Percentiles rank a stretch among this genome's conserved stretches.
Evolutionary conservation across 2,797 vertebrate genomes (phyloP).

Genomic region (Pangasius djambal): DNA sequence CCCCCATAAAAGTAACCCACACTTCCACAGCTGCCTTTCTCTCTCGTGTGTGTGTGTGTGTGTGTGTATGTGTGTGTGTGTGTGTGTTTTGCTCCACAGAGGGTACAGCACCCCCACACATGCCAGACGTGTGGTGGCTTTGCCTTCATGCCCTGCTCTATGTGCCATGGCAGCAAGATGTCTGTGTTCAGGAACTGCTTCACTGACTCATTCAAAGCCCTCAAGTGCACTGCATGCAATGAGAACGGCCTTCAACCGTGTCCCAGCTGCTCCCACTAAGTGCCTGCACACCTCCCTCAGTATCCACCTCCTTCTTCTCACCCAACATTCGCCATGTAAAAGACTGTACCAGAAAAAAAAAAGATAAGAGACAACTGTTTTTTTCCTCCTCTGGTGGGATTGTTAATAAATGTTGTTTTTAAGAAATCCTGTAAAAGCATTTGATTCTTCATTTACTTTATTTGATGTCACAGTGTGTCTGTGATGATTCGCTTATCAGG

Average conservation of each 20-base stretch:
- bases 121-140: constrained; percentile 93
- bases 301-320: constrained; percentile 23
- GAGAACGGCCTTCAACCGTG: constrained; percentile 96
- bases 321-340: constrained; percentile 49
- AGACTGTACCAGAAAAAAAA: constrained; percentile 55
- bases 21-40: background rate
- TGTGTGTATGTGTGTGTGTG: background rate
- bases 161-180: constrained; percentile 99
- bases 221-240: constrained; percentile 96
- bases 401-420: constrained; percentile 58
- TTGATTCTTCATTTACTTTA: background rate
- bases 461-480: background rate
- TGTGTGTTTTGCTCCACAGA: constrained; percentile 70
- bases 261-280: constrained; percentile 82
- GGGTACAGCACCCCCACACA: constrained; percentile 90
- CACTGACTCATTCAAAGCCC: constrained; percentile 98
- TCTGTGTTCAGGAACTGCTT: constrained; percentile 97
- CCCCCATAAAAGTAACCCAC: background rate
- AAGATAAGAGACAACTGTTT: background rate
- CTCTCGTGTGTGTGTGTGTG: background rate
- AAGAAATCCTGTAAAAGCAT: constrained; percentile 64
- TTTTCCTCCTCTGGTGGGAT: constrained; percentile 61
- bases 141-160: constrained; percentile 92
- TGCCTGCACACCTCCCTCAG: constrained; percentile 64
- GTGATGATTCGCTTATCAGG: background rate